Evolutionary conservation across 2,113 vertebrate genomes (phyloP).

Genomic region (Steatornis caripensis): DNA sequence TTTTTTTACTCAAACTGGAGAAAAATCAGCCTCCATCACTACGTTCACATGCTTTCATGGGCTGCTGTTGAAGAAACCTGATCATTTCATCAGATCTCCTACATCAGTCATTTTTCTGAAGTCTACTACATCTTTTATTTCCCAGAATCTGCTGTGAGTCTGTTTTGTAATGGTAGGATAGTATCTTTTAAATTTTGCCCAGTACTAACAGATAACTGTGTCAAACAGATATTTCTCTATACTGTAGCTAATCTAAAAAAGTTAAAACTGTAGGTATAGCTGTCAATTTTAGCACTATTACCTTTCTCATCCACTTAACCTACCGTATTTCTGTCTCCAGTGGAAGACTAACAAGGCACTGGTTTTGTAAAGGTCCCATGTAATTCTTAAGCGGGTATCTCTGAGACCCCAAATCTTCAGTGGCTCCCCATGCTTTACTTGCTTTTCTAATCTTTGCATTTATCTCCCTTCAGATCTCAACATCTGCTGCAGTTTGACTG

Average conservation of each 20-base stretch:
- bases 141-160: neutral
- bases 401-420: neutral
- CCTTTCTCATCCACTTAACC: neutral
- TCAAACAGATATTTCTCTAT: neutral
- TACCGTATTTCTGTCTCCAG: neutral
- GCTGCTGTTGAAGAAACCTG: neutral
- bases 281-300: neutral
- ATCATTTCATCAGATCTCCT: neutral
- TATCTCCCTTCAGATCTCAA: slow-evolving; percentile 80
- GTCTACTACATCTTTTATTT: neutral
- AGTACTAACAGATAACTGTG: neutral
- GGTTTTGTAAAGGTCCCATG: neutral
- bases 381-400: neutral
- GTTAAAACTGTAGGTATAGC: neutral
- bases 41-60: neutral
- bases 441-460: slow-evolving; percentile 77
- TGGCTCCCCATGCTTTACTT: slow-evolving; percentile 57
- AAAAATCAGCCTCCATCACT: neutral
- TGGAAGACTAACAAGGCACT: neutral
- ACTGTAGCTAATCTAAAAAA: neutral
- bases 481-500: slow-evolving; percentile 75
- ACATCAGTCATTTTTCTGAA: neutral
- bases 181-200: neutral
- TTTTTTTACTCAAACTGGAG: neutral
- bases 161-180: neutral